Evolutionary conservation across 2,797 vertebrate species (phyloP).

Genomic region (Bradypodion pumilum): DNA sequence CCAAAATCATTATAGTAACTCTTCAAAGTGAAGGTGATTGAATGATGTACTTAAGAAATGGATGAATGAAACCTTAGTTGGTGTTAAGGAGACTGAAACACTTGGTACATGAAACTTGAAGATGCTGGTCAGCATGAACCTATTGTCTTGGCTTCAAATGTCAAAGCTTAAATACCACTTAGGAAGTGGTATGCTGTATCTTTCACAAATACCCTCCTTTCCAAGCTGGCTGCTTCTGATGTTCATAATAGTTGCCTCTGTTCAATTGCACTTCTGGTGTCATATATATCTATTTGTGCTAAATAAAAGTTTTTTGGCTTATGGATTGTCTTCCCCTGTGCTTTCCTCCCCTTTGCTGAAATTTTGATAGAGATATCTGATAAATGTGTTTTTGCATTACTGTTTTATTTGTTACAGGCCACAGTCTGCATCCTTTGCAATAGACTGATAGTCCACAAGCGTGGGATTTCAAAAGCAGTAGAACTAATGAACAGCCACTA

Average conservation of each 20-base stretch:
- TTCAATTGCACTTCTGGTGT: not conserved
- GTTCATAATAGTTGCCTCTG: not conserved
- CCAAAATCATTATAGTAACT: slow-evolving; percentile 16
- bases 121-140: not conserved
- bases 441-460: not conserved
- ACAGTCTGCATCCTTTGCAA: not conserved
- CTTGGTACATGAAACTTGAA: not conserved
- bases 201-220: not conserved
- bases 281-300: not conserved
- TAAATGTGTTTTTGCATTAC: not conserved
- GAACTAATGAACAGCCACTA: not conserved
- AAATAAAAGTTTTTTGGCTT: not conserved
- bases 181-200: not conserved
- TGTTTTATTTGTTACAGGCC: not conserved
- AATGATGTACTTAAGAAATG: not conserved
- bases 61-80: not conserved
- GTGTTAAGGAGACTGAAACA: not conserved
- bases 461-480: not conserved
- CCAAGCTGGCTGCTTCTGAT: not conserved
- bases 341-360: not conserved
- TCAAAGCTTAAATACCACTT: not conserved
- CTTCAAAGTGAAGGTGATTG: not conserved
- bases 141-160: not conserved
- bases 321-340: not conserved
- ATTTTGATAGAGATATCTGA: not conserved